Evolutionary conservation across 2,113 vertebrate genomes (phyloP).

Genomic region (Boulengeromyrus knoepffleri): DNA sequence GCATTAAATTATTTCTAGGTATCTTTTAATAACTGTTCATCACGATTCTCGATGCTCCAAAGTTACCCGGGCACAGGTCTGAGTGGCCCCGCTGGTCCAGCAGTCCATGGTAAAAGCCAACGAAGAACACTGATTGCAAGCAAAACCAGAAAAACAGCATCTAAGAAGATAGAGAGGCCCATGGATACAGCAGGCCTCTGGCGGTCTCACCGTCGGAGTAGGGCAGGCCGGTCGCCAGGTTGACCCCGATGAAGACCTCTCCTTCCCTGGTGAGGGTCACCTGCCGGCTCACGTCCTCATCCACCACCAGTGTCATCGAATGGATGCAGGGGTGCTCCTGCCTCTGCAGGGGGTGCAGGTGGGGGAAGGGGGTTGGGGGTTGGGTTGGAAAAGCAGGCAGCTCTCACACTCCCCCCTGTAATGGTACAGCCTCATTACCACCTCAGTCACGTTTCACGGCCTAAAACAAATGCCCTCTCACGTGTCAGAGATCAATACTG

Average conservation of each 20-base stretch:
- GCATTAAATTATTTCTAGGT: background rate
- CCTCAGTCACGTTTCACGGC: background rate
- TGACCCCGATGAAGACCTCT: constrained; percentile 74
- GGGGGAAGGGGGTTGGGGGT: background rate
- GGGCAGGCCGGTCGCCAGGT: constrained; percentile 68
- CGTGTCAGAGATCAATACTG: background rate
- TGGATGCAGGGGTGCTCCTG: constrained; percentile 84
- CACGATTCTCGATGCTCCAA: background rate
- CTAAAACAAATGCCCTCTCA: background rate
- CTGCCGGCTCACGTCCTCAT: constrained; percentile 83
- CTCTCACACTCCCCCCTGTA: background rate
- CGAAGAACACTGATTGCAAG: background rate
- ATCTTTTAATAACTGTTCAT: background rate
- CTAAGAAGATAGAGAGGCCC: background rate
- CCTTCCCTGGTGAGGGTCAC: constrained; percentile 81
- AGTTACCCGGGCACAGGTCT: background rate
- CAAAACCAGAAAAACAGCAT: background rate
- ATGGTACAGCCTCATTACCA: background rate
- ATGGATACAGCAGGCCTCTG: background rate
- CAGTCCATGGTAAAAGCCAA: background rate
- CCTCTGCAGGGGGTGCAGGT: constrained; percentile 44
- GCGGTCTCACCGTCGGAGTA: constrained; percentile 69
- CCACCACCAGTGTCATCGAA: constrained; percentile 84
- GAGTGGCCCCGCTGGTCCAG: background rate
- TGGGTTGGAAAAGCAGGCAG: background rate